Conservation (phyloP, 2,888 invertebrate species). For the Lasioglossum morio region DNA sequence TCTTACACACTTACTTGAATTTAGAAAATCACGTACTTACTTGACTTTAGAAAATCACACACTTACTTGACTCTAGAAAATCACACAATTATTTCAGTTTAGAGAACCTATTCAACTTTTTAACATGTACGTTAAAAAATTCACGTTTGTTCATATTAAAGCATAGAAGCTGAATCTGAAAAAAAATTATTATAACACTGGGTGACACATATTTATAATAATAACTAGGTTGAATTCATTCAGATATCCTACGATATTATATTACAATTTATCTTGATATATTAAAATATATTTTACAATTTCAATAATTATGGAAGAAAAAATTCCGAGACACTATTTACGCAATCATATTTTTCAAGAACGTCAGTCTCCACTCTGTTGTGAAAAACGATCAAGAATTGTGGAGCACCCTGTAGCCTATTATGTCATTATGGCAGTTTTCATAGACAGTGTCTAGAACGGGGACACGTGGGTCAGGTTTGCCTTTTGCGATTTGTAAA, state of each 20-base stretch:
- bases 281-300: not conserved
- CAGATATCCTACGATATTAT: too few species aligned
- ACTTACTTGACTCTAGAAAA: not conserved
- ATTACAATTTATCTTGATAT: too few species aligned
- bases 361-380: not conserved
- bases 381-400: not conserved
- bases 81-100: not conserved
- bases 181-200: too few species aligned
- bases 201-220: too few species aligned
- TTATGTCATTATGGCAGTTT: not conserved
- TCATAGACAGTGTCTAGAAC: constrained; percentile 11
- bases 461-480: constrained; percentile 18
- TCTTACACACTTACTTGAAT: not conserved
- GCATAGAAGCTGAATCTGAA: too few species aligned
- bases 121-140: not conserved
- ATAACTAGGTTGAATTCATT: too few species aligned
- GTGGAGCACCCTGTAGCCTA: not conserved
- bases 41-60: not conserved
- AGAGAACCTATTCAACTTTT: not conserved
- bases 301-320: not conserved
- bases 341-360: too few species aligned
- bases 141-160: too few species aligned
- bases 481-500: constrained; percentile 19
- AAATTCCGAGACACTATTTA: not conserved
- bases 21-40: not conserved